phyloP scores from a whole-genome alignment of 2,113 vertebrate genomes.

The Thunnus thynnus region DNA sequence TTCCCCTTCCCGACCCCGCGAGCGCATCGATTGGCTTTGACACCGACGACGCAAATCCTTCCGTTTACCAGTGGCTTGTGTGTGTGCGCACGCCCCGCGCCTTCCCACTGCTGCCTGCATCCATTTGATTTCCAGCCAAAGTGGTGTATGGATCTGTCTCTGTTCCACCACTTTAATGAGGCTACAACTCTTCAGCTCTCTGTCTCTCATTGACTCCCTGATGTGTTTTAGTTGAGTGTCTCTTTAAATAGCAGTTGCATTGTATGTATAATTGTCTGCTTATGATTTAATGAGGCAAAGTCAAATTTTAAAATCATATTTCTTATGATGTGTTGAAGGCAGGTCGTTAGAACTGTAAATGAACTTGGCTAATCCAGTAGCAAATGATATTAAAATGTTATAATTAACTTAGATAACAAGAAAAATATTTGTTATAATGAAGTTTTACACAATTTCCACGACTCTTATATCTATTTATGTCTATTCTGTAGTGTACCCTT shows the following conservation, averaged over 20 bases:
- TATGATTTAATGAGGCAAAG: background rate
- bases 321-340: background rate
- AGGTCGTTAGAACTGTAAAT: background rate
- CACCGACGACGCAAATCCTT: constrained; percentile 53
- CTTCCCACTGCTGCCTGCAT: background rate
- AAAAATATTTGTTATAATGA: too few relatives aligned
- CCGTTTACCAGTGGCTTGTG: constrained; percentile 56
- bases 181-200: background rate
- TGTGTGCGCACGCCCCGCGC: constrained; percentile 20
- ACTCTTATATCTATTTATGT: background rate
- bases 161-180: background rate
- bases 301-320: background rate
- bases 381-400: too few relatives aligned
- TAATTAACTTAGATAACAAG: too few relatives aligned
- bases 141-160: constrained; percentile 10
- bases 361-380: too few relatives aligned
- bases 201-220: constrained; percentile 1
- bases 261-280: background rate
- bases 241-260: background rate
- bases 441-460: background rate
- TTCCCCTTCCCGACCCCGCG: constrained; percentile 43
- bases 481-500: background rate
- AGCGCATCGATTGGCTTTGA: constrained; percentile 74
- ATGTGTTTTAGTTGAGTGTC: background rate
- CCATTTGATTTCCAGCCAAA: constrained; percentile 16